Base-by-base conservation (phyloP, 2,888 invertebrate species). In the Ischnura elegans region DNA sequence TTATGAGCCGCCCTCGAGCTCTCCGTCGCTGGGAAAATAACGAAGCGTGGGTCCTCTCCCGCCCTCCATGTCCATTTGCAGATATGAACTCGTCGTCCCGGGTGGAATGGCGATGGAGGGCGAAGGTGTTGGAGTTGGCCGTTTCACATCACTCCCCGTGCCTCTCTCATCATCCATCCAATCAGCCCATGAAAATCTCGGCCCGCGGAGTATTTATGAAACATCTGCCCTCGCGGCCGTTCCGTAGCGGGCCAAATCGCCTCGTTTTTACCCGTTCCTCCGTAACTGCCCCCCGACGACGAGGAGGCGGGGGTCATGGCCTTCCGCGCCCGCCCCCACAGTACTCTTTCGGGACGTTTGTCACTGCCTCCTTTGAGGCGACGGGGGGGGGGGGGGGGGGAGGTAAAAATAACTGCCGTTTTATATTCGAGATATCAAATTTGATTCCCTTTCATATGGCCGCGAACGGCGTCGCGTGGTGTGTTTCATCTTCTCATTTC, bases 171-270 rank as follows among this genome's bases (percentile, higher is more conserved):
- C 90, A 90, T 90, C 61, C 61, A 43, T 61, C 90, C 90, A 90
- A 90, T 90, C 90, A 90, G 90, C 61, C 90, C 61, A 61, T 61
- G 61, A 43, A 90, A 90, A 90, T 90, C 90, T 90, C 90, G 61
- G 61, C 51, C 61, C 25, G 43, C 51, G 6, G 90, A 90, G 61
- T 90, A 90, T 90, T 90, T 90, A 90, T 90, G 90, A 61, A 90
- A 66, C 90, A 90, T 90, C 90, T 90, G 90, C 61, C 43, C 90
- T n/a, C n/a, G 16, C 4, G 42, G 90, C 87, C 87, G 87, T 87
- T 87, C 42, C 55, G 87, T 42, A 29, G 51, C 76, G 55, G 87
- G 45, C 86, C 87, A 87, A 87, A 87, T 87, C 87, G 55, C 90
- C 42, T 90, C 90, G 61, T 90, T 90, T 51, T 90, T 90, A 42